These are phyloP conservation scores for Solea senegalensis DNA, from an alignment of 2,113 vertebrate genomes.

Conservation along the genomic window DNA sequence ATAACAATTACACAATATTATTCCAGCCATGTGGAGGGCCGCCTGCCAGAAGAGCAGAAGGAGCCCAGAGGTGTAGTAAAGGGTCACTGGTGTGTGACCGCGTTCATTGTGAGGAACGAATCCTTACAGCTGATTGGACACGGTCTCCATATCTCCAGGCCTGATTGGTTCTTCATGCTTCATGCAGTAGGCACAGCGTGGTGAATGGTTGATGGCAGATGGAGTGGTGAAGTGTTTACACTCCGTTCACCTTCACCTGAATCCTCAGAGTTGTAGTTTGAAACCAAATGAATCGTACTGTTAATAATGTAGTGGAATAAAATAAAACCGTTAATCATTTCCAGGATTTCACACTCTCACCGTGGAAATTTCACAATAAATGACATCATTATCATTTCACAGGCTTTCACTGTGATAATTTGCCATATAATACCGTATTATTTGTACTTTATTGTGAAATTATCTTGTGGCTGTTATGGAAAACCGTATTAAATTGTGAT, in stretches of 20 bases:
- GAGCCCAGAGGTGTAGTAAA: constrained; percentile 53
- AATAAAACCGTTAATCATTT: too few relatives aligned
- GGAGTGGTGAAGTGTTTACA: background rate
- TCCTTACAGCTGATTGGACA: constrained; percentile 46
- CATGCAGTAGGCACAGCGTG: background rate
- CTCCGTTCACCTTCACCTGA: constrained; percentile 5
- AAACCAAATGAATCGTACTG: too few relatives aligned
- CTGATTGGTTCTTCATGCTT: constrained; percentile 35
- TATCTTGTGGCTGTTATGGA: too few relatives aligned
- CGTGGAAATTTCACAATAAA: too few relatives aligned
- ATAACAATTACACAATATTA: constrained; percentile 68
- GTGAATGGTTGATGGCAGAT: constrained; percentile 11
- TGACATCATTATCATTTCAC: too few relatives aligned
- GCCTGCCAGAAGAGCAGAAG: constrained; percentile 59
- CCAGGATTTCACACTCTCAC: too few relatives aligned
- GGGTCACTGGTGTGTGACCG: constrained; percentile 33
- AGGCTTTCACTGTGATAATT: too few relatives aligned
- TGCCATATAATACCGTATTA: too few relatives aligned
- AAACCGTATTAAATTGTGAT: too few relatives aligned
- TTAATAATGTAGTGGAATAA: too few relatives aligned
- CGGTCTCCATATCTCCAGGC: background rate
- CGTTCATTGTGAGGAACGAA: constrained; percentile 24
- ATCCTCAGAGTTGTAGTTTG: too few relatives aligned
- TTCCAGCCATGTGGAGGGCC: constrained; percentile 31
- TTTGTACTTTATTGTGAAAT: too few relatives aligned